Conservation (phyloP, 2,113 vertebrate genomes). For the Panthera uncia region DNA sequence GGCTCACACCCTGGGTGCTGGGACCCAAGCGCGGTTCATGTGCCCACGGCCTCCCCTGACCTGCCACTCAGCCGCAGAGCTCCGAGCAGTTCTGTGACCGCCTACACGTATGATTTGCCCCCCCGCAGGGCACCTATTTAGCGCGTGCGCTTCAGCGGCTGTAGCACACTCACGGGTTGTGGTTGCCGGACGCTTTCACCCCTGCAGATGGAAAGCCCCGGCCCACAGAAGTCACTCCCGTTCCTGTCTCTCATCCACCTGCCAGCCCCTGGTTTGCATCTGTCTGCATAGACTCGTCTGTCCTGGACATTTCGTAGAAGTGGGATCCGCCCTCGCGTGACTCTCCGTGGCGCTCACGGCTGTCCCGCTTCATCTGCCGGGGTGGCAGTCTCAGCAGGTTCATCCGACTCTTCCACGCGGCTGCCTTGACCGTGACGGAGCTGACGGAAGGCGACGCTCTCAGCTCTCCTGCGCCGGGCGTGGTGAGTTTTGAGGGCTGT, state of each 20-base stretch:
- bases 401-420: rapidly evolving
- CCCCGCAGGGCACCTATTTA: neutral
- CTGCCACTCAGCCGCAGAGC: rapidly evolving
- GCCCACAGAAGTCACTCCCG: rapidly evolving
- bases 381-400: neutral
- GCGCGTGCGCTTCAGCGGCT: neutral
- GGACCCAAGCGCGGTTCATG: neutral
- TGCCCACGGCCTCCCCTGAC: rapidly evolving
- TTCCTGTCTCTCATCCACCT: neutral
- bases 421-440: neutral
- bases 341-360: neutral
- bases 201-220: neutral
- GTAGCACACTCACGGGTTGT: no score
- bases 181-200: neutral
- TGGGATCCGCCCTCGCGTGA: rapidly evolving
- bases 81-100: rapidly evolving
- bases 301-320: neutral
- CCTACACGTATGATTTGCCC: rapidly evolving
- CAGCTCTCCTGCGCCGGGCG: no score
- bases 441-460: no score
- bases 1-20: neutral
- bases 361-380: no score
- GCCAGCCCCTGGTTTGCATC: rapidly evolving
- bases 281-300: neutral
- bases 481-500: neutral